Percentiles rank a stretch among this genome's conserved stretches.
phyloP scores from a whole-genome alignment of 2,113 vertebrate species.

The Lucifuga dentata region DNA sequence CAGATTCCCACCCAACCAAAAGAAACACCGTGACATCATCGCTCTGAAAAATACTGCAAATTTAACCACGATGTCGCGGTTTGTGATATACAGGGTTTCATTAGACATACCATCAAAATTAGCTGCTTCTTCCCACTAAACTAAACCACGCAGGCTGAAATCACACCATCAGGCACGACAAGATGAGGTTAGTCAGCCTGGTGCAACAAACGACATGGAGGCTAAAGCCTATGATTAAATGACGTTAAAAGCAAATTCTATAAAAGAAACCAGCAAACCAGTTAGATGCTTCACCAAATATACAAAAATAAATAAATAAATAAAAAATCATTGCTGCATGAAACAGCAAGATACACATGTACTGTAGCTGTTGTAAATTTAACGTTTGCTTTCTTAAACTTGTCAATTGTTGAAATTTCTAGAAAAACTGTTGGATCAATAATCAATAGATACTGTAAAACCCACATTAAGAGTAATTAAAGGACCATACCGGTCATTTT shows the following conservation, averaged over 20 bases:
- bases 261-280: slow-evolving; percentile 16
- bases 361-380: no score
- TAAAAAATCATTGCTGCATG: no score
- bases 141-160: slow-evolving; percentile 44
- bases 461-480: no score
- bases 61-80: slow-evolving; percentile 49
- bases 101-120: slow-evolving; percentile 48
- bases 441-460: no score
- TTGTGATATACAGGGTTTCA: slow-evolving; percentile 39
- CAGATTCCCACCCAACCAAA: slow-evolving; percentile 4
- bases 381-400: no score
- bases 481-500: no score
- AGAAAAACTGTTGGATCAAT: no score
- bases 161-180: slow-evolving; percentile 6
- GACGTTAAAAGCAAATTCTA: slow-evolving; percentile 7
- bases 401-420: slow-evolving; percentile 11
- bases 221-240: slow-evolving; percentile 5
- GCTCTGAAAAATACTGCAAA: slow-evolving; percentile 22
- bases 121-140: slow-evolving; percentile 33
- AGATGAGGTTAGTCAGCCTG: not conserved
- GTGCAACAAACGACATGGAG: slow-evolving; percentile 27
- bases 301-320: no score
- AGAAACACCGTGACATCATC: slow-evolving; percentile 29
- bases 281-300: not conserved
- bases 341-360: no score